phyloP scores from a whole-genome alignment of 2,888 invertebrate species.

The Cephus runcator region DNA sequence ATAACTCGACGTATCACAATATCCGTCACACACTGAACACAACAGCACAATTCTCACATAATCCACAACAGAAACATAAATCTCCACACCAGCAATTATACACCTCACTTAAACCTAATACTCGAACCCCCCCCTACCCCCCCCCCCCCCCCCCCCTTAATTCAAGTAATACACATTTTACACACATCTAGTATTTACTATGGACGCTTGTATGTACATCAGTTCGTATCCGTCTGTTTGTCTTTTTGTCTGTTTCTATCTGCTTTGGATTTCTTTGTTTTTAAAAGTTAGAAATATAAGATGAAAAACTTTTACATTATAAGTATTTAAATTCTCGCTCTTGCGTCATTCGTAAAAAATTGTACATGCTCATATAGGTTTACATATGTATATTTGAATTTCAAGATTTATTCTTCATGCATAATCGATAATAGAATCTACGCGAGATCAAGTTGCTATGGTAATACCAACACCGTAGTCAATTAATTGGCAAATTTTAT shows the following conservation, averaged over 20 bases:
- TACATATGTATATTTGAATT: background rate
- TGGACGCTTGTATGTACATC: background rate
- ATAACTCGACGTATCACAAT: background rate
- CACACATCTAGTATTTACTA: background rate
- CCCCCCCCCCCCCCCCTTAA: background rate
- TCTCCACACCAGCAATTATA: background rate
- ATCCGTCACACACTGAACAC: constrained; percentile 58
- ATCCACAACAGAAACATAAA: background rate
- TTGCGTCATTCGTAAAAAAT: background rate
- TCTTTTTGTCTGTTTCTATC: background rate
- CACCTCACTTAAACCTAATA: background rate
- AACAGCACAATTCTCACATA: constrained; percentile 40
- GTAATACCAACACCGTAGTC: background rate
- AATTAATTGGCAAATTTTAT: background rate
- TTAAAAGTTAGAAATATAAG: background rate
- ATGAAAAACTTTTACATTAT: background rate
- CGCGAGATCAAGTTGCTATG: background rate
- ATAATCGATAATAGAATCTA: background rate
- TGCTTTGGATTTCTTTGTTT: background rate
- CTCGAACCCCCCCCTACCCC: background rate
- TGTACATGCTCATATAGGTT: background rate
- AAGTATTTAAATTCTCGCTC: background rate
- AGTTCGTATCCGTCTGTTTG: background rate
- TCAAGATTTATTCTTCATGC: background rate
- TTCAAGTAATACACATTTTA: background rate